Conservation (phyloP, 1,140 invertebrate species). For the Centruroides sculpturatus region DNA sequence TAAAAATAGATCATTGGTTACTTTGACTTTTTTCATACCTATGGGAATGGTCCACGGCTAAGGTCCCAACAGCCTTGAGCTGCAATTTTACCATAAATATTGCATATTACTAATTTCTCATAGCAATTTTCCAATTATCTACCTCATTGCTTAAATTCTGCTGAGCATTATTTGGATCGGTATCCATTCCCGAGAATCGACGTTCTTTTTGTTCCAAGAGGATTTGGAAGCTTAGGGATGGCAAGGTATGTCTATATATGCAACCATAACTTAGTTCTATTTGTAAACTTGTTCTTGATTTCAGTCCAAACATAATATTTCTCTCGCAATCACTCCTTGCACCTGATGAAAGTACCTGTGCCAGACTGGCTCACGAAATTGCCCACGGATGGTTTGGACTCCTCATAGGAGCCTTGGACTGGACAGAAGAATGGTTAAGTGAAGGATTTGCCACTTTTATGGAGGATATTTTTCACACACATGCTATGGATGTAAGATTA, state of each 20-base stretch:
- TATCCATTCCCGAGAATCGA: slow-evolving; percentile 32
- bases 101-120: not conserved
- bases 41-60: too few relatives aligned
- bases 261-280: too few relatives aligned
- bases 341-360: slow-evolving; percentile 24
- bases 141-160: slow-evolving; percentile 19
- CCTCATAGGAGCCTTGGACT: slow-evolving; percentile 74
- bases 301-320: slow-evolving; percentile 31
- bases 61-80: too few relatives aligned
- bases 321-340: slow-evolving; percentile 29
- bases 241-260: slow-evolving; percentile 20
- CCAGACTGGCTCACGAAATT: slow-evolving; percentile 54
- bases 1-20: too few relatives aligned
- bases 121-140: slow-evolving; percentile 21
- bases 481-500: not conserved
- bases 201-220: slow-evolving; percentile 29
- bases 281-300: slow-evolving; percentile 1
- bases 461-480: slow-evolving; percentile 29
- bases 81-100: too few relatives aligned
- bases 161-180: slow-evolving; percentile 24
- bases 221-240: slow-evolving; percentile 32
- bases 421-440: slow-evolving; percentile 68
- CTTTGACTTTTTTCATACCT: too few relatives aligned
- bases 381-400: slow-evolving; percentile 65
- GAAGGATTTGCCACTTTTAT: slow-evolving; percentile 82